A percentile compares a stretch with the other conserved stretches of the same genome.
These are phyloP conservation scores for Acrossocheilus fasciatus DNA, from an alignment of 2,797 vertebrate genomes.

Conservation along the genomic window DNA sequence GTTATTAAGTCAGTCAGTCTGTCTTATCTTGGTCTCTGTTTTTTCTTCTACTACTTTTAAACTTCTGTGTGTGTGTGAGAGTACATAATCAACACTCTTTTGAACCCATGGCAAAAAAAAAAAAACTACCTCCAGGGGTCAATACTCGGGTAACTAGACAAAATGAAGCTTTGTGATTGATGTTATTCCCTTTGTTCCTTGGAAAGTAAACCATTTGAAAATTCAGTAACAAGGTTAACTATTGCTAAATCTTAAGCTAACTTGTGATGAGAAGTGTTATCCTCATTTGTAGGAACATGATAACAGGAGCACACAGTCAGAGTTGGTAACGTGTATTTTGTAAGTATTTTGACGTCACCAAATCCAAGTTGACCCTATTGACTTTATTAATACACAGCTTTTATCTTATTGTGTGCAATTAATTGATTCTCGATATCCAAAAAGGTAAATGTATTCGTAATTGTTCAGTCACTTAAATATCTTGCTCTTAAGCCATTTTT, in stretches of 20 bases:
- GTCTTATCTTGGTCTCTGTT: not conserved
- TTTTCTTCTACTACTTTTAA: not conserved
- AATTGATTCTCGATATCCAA: not conserved
- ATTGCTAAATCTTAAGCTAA: not conserved
- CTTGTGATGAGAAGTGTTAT: not conserved
- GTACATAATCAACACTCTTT: conserved; percentile 32
- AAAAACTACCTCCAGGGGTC: not conserved
- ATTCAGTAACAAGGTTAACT: conserved; percentile 1
- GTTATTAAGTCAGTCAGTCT: conserved; percentile 1
- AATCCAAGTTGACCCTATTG: not conserved
- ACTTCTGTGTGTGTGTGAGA: not conserved
- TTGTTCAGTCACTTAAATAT: not conserved
- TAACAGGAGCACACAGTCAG: not conserved
- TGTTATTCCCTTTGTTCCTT: not conserved
- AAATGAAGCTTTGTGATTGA: conserved; percentile 14
- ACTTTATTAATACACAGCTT: not conserved
- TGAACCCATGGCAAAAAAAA: conserved; percentile 3
- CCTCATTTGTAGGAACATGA: not conserved
- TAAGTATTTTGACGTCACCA: not conserved
- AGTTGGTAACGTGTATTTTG: not conserved
- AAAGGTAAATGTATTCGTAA: not conserved
- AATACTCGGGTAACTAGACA: not conserved
- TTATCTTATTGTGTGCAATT: not conserved
- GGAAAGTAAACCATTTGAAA: not conserved
- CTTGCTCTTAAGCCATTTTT: not conserved